Conservation (phyloP, 2,888 invertebrate genomes). For the Beris chalybata region DNA sequence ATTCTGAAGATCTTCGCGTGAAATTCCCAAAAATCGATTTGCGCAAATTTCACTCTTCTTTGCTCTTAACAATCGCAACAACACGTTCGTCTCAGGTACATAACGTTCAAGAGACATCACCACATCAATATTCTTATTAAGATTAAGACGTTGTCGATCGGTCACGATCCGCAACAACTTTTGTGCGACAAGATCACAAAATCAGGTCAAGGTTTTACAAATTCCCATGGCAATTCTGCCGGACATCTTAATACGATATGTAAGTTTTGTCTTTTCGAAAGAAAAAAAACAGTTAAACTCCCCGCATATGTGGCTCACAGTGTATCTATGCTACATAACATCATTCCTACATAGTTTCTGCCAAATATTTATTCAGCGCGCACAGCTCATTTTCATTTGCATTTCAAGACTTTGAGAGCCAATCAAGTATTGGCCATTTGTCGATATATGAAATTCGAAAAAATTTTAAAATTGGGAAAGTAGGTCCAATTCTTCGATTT, state of each 20-base stretch:
- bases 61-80: background rate
- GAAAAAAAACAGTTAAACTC: constrained; percentile 16
- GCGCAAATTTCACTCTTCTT: constrained; percentile 23
- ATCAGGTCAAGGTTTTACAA: constrained; percentile 22
- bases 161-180: constrained; percentile 2
- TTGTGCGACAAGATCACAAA: constrained; percentile 2
- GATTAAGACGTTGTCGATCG: constrained; percentile 4
- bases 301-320: background rate
- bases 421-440: too few relatives aligned
- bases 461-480: constrained; percentile 18
- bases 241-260: background rate
- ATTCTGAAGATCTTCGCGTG: background rate
- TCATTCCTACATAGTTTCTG: background rate
- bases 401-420: background rate
- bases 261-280: background rate
- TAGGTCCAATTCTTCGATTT: constrained; percentile 21
- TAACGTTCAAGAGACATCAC: too few relatives aligned
- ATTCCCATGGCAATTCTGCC: background rate
- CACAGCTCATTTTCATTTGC: constrained; percentile 20
- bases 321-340: constrained; percentile 6
- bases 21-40: background rate
- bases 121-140: too few relatives aligned
- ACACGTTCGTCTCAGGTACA: too few relatives aligned
- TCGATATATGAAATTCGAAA: too few relatives aligned
- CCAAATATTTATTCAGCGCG: constrained; percentile 27